Percentiles rank a stretch among this genome's conserved stretches.
Conservation (phyloP, 53 echinoderm and acorn worm species). For the Zoroaster sp. region DNA sequence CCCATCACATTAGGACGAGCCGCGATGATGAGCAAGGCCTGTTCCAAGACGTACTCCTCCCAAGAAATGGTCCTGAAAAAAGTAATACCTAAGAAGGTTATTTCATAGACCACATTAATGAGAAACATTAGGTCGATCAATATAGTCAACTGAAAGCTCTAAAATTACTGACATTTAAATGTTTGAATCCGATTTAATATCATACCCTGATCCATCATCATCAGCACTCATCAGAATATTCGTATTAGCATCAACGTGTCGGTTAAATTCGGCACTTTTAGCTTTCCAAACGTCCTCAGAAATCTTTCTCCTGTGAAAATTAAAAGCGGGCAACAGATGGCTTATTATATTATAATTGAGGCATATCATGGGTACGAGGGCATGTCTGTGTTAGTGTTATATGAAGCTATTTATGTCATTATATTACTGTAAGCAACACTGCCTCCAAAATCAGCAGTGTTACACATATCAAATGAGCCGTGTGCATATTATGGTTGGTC, state of each 20-base stretch:
- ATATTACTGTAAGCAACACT: no score
- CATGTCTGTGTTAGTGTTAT: background rate
- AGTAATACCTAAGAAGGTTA: background rate
- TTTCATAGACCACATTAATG: no score
- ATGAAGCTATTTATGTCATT: background rate
- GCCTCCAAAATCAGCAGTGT: no score
- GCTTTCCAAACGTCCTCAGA: constrained; percentile 30
- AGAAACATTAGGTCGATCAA: no score
- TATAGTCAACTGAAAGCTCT: no score
- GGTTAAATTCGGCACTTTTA: constrained; percentile 45
- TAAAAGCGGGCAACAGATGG: background rate
- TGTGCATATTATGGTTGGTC: no score
- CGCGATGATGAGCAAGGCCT: constrained; percentile 85
- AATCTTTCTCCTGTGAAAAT: constrained; percentile 2
- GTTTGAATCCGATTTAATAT: no score
- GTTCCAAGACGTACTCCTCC: constrained; percentile 87
- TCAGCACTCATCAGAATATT: constrained; percentile 83
- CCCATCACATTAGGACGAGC: constrained; percentile 93
- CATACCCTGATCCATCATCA: constrained; percentile 81
- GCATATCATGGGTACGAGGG: background rate
- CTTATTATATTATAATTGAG: background rate
- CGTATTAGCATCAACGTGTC: constrained; percentile 75
- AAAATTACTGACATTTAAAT: no score
- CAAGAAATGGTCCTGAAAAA: constrained; percentile 80
- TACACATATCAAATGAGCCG: no score